Base-by-base conservation (phyloP, 2,797 vertebrate species). In the Brachyalestes nurse region DNA sequence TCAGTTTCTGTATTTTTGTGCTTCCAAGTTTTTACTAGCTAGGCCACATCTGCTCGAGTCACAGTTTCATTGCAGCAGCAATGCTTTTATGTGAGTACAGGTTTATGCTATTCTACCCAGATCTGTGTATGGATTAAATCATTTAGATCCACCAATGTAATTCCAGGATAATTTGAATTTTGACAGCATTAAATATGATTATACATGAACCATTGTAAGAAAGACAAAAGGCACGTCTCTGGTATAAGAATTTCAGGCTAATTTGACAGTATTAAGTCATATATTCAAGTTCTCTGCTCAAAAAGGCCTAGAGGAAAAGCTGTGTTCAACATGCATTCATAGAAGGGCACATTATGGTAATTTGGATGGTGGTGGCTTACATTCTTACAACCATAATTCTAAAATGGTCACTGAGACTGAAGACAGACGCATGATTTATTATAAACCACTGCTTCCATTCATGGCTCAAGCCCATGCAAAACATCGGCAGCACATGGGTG, bases 341-440 rank as follows among this genome's bases (percentile, higher is more conserved):
- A 71, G 51, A 84, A 82, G 45, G 21, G 28, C 57, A 81, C 23
- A 77, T 79, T 76, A 81, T 86, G 79, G 57, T 71, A 81, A 86
- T 81, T 75, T 67, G 84, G 66, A 34, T 67, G 58, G 47, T 73
- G 67, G 69, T 75, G 73, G 77, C 34, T 67, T 60, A 70, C 67
- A 74, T 76, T 82, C 57, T 25, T 42, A 71, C 75, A 69, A 71
- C 25, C 53, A 77, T 58, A 81, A 28, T 65, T 83, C 19, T 57
- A 49, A 77, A 80, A 80, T 17, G 67, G 67, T 77, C 53, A 28
- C 17, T 28, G 47, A 47, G 75, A 77, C 42, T 60, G 45, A 47
- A 65, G 69, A 80, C 74, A 80, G 61, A 79, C 28, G 25, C 34
- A 66, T 79, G 72, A 84, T 80, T 78, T 76, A 72, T 80, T 78